Evolutionary conservation across 2,113 vertebrate genomes (phyloP), one percentile per base, ranked within the genome.

Genomic region (Oreochromis niloticus): DNA sequence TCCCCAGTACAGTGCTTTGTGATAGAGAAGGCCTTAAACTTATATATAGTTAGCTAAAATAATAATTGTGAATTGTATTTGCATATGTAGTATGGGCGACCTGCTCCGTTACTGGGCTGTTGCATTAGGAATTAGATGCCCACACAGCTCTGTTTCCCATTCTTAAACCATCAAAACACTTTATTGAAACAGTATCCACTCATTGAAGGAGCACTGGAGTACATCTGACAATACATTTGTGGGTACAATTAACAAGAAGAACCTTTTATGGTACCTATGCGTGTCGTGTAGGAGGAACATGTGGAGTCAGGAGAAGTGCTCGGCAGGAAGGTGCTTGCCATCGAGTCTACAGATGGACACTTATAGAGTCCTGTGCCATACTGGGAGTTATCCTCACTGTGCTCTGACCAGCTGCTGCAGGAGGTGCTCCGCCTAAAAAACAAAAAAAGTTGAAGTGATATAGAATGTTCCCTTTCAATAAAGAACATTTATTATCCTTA

Each of bases 311-410:
- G 93, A 43, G 95, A 94, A 32, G 95, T 94, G 81, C 95, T 95
- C 2, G 96, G 95, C 56, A 96, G 91, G 81, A 95, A 94, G 68
- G 96, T 96, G 89, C 96, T 97, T 81, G 94, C 95, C 66, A 94
- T 89, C 1, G 95, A 96, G 61, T 92, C 90, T 5, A 89, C 91
- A 8, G 95, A 97, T 48, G 91, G 86, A 32, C 94, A 93, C 71
- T 85, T 95, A 87, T 83, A 56, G 80, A 95, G 90, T 24, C 85
- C 81, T 6, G 61, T 39, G 11, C 87, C 85, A 30, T 41, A 86
- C 6, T 81, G 59, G 17, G 79, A 84, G 43, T 85, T 92, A 19
- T 90, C 83, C n/a, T 93, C 88, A 10, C 88, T 90, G 48, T 92
- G 78, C 41, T 94, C 95, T 6, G 95, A 96, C 95, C 96, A 97